Conservation (phyloP, 2,797 vertebrate species). For the Pseudochirops cupreus region DNA sequence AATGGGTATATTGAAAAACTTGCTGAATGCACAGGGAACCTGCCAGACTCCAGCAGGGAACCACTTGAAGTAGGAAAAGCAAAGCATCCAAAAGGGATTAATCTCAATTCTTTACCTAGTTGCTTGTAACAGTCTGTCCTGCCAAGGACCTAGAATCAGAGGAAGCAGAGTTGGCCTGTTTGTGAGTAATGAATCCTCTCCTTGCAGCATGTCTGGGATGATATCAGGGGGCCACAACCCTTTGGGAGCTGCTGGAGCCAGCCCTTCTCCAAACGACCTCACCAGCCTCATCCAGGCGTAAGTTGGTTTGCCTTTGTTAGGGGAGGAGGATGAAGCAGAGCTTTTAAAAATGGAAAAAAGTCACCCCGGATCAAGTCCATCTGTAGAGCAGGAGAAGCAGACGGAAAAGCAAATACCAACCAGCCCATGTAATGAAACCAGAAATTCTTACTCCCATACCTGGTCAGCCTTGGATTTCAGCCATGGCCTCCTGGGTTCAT, state of each 20-base stretch:
- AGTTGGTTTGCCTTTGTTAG: constrained; percentile 73
- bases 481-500: background rate
- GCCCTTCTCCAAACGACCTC: constrained; percentile 89
- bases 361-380: background rate
- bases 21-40: background rate
- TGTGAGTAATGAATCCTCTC: background rate
- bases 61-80: fast-evolving
- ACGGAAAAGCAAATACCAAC: background rate
- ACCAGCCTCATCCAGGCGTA: constrained; percentile 98
- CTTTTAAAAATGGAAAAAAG: background rate
- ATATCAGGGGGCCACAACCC: constrained; percentile 92
- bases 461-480: background rate
- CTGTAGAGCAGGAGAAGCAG: fast-evolving
- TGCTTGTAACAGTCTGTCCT: background rate
- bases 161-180: fast-evolving
- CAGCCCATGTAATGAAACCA: background rate
- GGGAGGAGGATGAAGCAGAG: background rate
- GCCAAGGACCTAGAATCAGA: background rate
- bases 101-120: background rate
- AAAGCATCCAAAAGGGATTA: background rate
- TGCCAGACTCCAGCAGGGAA: background rate
- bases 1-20: background rate
- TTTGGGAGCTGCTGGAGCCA: constrained; percentile 84
- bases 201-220: constrained; percentile 96
- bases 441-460: background rate